Evolutionary conservation across 1,140 invertebrate species (phyloP), one percentile per base, ranked within the genome.

Genomic region (Anastrepha ludens): DNA sequence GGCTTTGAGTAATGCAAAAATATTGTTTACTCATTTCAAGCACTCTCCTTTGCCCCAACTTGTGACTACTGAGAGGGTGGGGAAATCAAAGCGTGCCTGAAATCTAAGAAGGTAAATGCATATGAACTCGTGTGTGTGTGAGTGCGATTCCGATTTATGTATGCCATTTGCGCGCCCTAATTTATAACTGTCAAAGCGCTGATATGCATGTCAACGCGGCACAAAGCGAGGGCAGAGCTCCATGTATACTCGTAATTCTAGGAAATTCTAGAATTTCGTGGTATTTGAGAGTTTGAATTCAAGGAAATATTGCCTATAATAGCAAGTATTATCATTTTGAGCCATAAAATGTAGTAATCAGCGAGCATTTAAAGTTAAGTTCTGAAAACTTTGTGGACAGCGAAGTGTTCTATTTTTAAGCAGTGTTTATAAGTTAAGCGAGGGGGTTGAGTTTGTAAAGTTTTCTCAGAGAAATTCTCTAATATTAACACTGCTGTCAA

Each of bases 111-210:
- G 50, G 50, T 8, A 55, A 11, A 55, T 55, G 11, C 50, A 1
- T 55, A 29, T 55, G 50, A 55, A 55, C 6, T 55, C 50, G 11
- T 55, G 2, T 55, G 50, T 55, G 50, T 55, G 11, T 55, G 2
- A 2, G 11, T 55, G 50, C 50, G 6, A 55, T 55, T 8, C 50
- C 50, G 6, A 55, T 58, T 20, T 58, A 9, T 81, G 8, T 55
- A 55, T 29, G 47, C 20, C 74, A 58, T 3, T 81, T 81, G 47
- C 2, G 7, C 44, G 74, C 11, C 47, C 47, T 11, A 81, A 81
- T 81, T 81, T 20, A 29, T 7, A 81, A 55, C 47, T 81, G 74
- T 55, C 74, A 81, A 81, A 7, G 6, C 47, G 74, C 20, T 81
- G 74, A 81, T 8, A 55, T 81, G 44, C 74, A 55, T 81, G 74